Percentiles rank a stretch among this genome's conserved stretches.
Conservation (phyloP, 2,113 vertebrate species). For the Phycodurus eques region DNA sequence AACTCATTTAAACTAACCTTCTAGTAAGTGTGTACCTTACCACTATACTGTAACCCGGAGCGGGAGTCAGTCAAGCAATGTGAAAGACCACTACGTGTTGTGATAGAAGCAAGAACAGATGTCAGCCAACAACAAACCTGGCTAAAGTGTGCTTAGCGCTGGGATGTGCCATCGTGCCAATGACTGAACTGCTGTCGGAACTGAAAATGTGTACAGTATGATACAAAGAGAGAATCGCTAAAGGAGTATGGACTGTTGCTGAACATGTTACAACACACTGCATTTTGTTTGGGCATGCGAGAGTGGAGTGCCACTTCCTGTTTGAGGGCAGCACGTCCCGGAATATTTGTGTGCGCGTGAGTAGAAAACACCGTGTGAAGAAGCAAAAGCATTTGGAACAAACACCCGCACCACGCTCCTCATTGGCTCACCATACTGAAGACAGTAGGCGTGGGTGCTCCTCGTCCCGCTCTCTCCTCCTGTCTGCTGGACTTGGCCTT, state of each 20-base stretch:
- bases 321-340: not conserved
- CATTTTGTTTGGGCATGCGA: conserved; percentile 14
- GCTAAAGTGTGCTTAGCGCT: not conserved
- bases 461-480: conserved; percentile 61
- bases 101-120: not conserved
- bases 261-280: conserved; percentile 25
- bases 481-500: conserved; percentile 49
- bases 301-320: conserved; percentile 23
- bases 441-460: conserved; percentile 47
- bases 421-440: conserved; percentile 71
- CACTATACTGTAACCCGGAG: not conserved
- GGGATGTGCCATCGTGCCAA: not conserved
- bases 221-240: not conserved
- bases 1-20: not conserved
- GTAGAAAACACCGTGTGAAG: not conserved
- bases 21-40: not conserved
- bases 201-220: not conserved
- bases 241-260: not conserved
- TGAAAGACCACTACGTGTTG: conserved; percentile 1
- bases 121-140: not conserved
- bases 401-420: conserved; percentile 1
- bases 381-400: not conserved
- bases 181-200: not conserved
- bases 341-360: not conserved
- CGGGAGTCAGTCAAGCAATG: not conserved